Percentiles rank a stretch among this genome's conserved stretches.
phyloP scores from a whole-genome alignment of 2,797 vertebrate genomes.

The Protosalanx chinensis region DNA sequence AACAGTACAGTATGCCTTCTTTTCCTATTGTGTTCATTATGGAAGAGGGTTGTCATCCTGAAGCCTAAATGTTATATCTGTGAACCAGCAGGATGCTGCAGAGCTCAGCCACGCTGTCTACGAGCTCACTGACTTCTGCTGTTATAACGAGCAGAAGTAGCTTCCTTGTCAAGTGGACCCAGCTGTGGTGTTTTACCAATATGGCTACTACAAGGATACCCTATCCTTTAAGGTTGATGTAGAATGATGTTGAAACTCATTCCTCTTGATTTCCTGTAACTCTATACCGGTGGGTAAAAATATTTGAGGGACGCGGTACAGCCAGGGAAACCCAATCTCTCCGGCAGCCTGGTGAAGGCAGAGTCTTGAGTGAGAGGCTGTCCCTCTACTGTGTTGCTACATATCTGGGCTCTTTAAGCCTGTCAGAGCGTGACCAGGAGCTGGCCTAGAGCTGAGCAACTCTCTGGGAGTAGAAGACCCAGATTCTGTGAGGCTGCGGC shows the following conservation, averaged over 20 bases:
- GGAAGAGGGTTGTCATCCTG: not conserved
- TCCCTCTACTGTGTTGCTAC: slow-evolving; percentile 62
- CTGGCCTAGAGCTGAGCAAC: slow-evolving; percentile 40
- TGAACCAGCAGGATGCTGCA: slow-evolving; percentile 10
- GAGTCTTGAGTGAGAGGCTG: slow-evolving; percentile 72
- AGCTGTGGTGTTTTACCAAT: slow-evolving; percentile 61
- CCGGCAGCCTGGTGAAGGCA: slow-evolving; percentile 63
- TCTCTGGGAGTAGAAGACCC: slow-evolving; percentile 69
- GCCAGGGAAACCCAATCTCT: slow-evolving; percentile 79
- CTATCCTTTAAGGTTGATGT: slow-evolving; percentile 72
- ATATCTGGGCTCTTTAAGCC: slow-evolving; percentile 59
- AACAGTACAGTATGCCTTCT: not conserved
- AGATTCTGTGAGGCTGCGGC: slow-evolving; percentile 66
- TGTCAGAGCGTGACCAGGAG: not conserved
- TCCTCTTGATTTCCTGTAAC: slow-evolving; percentile 95
- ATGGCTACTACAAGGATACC: slow-evolving; percentile 72
- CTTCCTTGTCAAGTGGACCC: slow-evolving; percentile 55
- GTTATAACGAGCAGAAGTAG: slow-evolving; percentile 37
- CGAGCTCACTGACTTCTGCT: slow-evolving; percentile 28
- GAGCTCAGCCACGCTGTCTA: slow-evolving; percentile 14
- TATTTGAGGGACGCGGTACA: slow-evolving; percentile 78
- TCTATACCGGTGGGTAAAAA: slow-evolving; percentile 91
- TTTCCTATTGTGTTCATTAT: not conserved
- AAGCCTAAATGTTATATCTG: not conserved
- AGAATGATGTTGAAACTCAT: slow-evolving; percentile 80